phyloP scores from a whole-genome alignment of 2,888 invertebrate genomes.

The Cheilosia pagana region DNA sequence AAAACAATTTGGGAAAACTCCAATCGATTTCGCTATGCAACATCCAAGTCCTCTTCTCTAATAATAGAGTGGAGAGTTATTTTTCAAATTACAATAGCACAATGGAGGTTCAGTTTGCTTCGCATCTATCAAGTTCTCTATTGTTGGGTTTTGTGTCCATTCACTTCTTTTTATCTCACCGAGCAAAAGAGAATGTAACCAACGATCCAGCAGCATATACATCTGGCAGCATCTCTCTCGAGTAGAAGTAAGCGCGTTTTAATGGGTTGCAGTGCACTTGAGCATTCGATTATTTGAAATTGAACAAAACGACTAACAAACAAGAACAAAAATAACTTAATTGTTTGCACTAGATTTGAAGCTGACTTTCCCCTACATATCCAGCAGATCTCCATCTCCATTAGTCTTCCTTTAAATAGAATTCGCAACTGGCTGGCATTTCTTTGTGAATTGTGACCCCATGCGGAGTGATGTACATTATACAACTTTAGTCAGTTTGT shows the following conservation, averaged over 20 bases:
- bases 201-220: background rate
- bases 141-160: background rate
- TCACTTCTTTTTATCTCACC: constrained; percentile 8
- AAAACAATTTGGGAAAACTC: background rate
- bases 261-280: constrained; percentile 34
- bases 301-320: background rate
- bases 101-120: background rate
- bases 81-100: background rate
- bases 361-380: background rate
- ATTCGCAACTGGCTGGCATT: constrained; percentile 13
- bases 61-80: constrained; percentile 1
- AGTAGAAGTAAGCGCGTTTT: constrained; percentile 11
- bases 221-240: background rate
- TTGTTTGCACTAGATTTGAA: constrained; percentile 36
- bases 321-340: constrained; percentile 22
- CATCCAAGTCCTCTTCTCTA: constrained; percentile 5
- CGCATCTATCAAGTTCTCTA: background rate
- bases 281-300: constrained; percentile 26
- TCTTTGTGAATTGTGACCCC: constrained; percentile 13
- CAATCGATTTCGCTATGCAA: constrained; percentile 11
- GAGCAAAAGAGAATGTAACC: constrained; percentile 26
- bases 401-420: constrained; percentile 26
- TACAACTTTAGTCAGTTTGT: constrained; percentile 1
- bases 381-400: background rate
- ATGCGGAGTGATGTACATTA: constrained; percentile 13